Conservation (phyloP, 2,113 vertebrate genomes). For the Chaenogobius annularis region DNA sequence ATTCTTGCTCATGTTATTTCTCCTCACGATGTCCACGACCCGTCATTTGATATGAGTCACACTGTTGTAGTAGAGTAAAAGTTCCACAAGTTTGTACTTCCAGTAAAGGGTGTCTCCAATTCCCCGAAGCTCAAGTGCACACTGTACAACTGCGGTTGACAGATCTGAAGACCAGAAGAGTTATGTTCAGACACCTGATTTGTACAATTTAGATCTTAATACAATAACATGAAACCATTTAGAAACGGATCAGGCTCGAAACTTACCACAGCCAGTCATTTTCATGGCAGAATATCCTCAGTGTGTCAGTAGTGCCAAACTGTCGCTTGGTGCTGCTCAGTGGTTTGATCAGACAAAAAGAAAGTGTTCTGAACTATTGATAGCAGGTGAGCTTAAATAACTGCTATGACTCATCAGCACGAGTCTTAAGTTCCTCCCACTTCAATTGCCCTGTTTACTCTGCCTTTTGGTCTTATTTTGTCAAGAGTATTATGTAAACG, state of each 20-base stretch:
- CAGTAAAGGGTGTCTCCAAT: conserved; percentile 66
- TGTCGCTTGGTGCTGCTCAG: neutral
- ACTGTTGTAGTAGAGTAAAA: conserved; percentile 59
- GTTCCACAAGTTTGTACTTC: conserved; percentile 64
- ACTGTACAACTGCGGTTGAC: conserved; percentile 4
- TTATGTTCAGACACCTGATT: neutral
- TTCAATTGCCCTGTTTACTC: conserved; percentile 9
- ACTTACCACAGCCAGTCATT: conserved; percentile 56
- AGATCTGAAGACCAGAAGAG: conserved; percentile 23
- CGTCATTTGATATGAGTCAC: conserved; percentile 44
- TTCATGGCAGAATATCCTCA: neutral
- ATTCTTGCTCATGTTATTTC: neutral
- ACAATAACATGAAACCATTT: neutral
- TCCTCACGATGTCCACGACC: accelerated
- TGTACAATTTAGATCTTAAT: neutral
- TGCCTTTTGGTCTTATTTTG: neutral
- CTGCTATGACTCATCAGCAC: neutral
- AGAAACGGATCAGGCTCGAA: neutral
- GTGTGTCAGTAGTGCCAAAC: neutral
- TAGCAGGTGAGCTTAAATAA: conserved; percentile 36
- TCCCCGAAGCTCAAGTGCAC: conserved; percentile 53
- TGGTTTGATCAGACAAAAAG: conserved; percentile 27
- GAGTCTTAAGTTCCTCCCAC: conserved; percentile 29
- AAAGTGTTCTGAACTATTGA: conserved; percentile 48
- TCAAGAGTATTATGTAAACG: conserved; percentile 11